Base-by-base conservation (phyloP, 37 sponge, comb jelly and placozoan species). In the Haliclona indistincta region DNA sequence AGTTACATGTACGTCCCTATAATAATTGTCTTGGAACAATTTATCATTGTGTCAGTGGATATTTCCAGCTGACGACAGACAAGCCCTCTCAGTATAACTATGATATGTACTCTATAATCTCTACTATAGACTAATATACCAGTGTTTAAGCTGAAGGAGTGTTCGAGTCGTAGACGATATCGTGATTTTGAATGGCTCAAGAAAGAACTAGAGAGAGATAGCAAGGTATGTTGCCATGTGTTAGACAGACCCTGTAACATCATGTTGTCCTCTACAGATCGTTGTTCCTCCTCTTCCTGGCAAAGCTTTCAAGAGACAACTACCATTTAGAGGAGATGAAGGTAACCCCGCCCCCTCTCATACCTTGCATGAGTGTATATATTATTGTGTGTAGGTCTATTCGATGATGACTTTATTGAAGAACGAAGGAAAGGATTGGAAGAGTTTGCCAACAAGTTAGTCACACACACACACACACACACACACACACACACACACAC, bases 51-150 rank as follows among this genome's bases (percentile, higher is more conserved):
- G n/a, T n/a, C n/a, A n/a, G n/a, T n/a, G n/a, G n/a, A n/a, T n/a
- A n/a, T n/a, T n/a, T n/a, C n/a, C n/a, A n/a, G n/a, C n/a, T n/a
- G n/a, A n/a, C n/a, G n/a, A n/a, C n/a, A n/a, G n/a, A n/a, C n/a
- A n/a, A n/a, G n/a, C n/a, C n/a, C n/a, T n/a, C n/a, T n/a, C n/a
- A n/a, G n/a, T n/a, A n/a, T n/a, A n/a, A n/a, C n/a, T n/a, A n/a
- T n/a, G n/a, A n/a, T n/a, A n/a, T n/a, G n/a, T n/a, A n/a, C n/a
- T n/a, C n/a, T n/a, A n/a, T n/a, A n/a, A n/a, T n/a, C n/a, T n/a
- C n/a, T n/a, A n/a, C n/a, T n/a, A n/a, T n/a, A n/a, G 93, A 98
- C 99, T 34, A 98, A 98, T 73, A 93, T 98, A n/a, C 99, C 99
- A 28, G 87, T 98, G 19, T 98, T 98, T 74, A 89, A 90, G 67